Evolutionary conservation across 2,113 vertebrate species (phyloP).

Genomic region (Corythornis cristatus): DNA sequence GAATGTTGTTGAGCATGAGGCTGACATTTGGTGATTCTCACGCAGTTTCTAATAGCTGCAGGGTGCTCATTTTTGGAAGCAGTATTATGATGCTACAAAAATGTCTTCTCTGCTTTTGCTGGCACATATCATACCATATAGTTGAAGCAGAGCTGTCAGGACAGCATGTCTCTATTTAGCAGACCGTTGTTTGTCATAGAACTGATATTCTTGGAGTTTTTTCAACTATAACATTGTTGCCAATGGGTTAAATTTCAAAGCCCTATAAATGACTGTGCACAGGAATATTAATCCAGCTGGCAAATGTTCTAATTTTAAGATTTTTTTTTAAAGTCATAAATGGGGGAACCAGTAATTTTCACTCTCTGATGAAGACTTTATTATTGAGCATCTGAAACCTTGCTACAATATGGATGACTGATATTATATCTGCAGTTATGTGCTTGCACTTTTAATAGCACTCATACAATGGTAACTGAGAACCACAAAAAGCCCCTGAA

Average conservation of each 20-base stretch:
- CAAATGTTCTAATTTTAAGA: constrained; percentile 32
- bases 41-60: constrained; percentile 44
- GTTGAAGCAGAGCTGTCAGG: constrained; percentile 47
- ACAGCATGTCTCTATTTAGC: constrained; percentile 55
- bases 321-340: constrained; percentile 47
- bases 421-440: constrained; percentile 62
- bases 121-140: constrained; percentile 22
- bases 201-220: constrained; percentile 60
- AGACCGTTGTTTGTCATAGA: constrained; percentile 57
- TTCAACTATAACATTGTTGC: constrained; percentile 37
- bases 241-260: constrained; percentile 53
- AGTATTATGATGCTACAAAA: constrained; percentile 20
- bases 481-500: constrained; percentile 53
- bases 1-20: background rate
- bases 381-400: constrained; percentile 1
- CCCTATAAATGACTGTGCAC: constrained; percentile 43
- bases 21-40: constrained; percentile 58
- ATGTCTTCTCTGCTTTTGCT: constrained; percentile 52
- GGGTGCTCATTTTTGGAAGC: constrained; percentile 63
- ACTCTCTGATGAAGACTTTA: constrained; percentile 46
- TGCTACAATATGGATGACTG: constrained; percentile 25
- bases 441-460: constrained; percentile 36
- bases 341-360: constrained; percentile 34
- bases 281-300: constrained; percentile 58
- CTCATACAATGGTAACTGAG: constrained; percentile 2